These are phyloP conservation scores for Clarias pachynema DNA, from an alignment of 2,797 vertebrate species.

Conservation along the genomic window DNA sequence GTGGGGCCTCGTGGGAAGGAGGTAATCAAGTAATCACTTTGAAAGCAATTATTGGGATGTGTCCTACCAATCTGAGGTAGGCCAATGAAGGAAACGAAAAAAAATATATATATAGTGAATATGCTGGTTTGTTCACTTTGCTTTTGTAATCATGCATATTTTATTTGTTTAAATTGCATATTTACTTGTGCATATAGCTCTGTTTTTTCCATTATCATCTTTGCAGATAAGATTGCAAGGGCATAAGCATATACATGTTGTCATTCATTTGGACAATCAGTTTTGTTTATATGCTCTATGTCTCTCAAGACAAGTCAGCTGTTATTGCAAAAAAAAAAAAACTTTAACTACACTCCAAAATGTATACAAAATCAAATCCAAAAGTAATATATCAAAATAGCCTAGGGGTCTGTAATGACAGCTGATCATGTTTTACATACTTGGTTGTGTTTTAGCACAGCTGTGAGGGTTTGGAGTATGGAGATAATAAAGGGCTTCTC, in stretches of 20 bases:
- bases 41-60: background rate
- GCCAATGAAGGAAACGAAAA: background rate
- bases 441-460: conserved; percentile 37
- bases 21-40: background rate
- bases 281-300: conserved; percentile 27
- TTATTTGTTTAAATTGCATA: conserved; percentile 5
- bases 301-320: conserved; percentile 28
- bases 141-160: background rate
- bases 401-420: conserved; percentile 30
- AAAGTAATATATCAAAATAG: conserved; percentile 39
- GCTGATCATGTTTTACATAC: conserved; percentile 35
- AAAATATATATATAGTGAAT: background rate
- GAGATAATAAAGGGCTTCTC: conserved; percentile 48
- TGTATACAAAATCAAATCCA: conserved; percentile 28
- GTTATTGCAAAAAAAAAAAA: background rate
- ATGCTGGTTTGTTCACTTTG: background rate
- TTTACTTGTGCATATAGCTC: background rate
- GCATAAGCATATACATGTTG: conserved; percentile 8
- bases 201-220: background rate
- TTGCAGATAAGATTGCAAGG: conserved; percentile 18
- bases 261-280: conserved; percentile 39
- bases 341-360: conserved; percentile 16
- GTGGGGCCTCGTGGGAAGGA: background rate
- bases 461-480: conserved; percentile 22
- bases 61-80: background rate